phyloP scores from a whole-genome alignment of 2,888 invertebrate genomes.

The Stenurella melanura region DNA sequence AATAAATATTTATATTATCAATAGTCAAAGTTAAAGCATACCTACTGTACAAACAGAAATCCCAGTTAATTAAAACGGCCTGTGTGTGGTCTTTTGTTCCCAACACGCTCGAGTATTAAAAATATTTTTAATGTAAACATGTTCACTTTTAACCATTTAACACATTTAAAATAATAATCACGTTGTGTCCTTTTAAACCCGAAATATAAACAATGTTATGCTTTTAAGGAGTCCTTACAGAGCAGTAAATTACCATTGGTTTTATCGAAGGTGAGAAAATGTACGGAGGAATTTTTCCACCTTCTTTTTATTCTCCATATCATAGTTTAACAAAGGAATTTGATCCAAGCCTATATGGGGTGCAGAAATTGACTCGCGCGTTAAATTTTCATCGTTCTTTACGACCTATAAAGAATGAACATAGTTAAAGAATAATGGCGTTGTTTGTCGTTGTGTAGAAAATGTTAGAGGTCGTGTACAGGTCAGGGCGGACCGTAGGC shows the following conservation, averaged over 20 bases:
- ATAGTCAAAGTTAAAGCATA: constrained; percentile 6
- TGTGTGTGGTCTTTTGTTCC: constrained; percentile 7
- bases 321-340: too few species aligned
- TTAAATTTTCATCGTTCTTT: background rate
- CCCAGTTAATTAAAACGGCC: background rate
- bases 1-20: constrained; percentile 1
- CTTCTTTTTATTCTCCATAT: too few species aligned
- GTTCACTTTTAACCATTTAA: background rate
- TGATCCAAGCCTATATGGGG: too few species aligned
- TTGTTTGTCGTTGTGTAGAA: too few species aligned
- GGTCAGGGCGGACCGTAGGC: too few species aligned
- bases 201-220: background rate
- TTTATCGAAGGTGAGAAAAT: too few species aligned
- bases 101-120: background rate
- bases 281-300: too few species aligned
- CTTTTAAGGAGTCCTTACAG: too few species aligned
- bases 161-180: background rate
- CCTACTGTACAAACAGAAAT: constrained; percentile 3
- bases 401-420: background rate
- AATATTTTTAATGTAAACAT: background rate
- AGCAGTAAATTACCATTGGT: too few species aligned
- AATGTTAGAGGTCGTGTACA: too few species aligned
- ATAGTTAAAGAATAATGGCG: too few species aligned
- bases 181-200: background rate
- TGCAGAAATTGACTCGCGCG: too few species aligned